These are phyloP conservation scores for Stictocephala bisonia DNA, from an alignment of 2,888 invertebrate species.

Conservation along the genomic window DNA sequence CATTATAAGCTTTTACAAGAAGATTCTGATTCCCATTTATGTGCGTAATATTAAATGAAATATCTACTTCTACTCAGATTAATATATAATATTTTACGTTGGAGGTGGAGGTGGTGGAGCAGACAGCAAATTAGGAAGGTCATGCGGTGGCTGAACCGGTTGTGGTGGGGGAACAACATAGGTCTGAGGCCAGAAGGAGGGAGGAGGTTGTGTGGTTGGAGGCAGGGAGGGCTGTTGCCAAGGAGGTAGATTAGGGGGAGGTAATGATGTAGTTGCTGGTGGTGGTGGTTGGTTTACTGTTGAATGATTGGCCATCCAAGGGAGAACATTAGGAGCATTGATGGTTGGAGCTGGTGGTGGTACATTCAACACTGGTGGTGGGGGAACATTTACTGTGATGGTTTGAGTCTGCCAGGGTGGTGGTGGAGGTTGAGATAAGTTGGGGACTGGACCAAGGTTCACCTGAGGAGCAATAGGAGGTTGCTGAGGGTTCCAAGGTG, in stretches of 20 bases:
- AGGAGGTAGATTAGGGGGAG: constrained; percentile 64
- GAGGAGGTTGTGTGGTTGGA: constrained; percentile 66
- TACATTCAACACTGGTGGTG: constrained; percentile 65
- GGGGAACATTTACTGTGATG: constrained; percentile 65
- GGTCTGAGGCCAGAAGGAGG: constrained; percentile 58
- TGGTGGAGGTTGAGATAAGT: constrained; percentile 61
- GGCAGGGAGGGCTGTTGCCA: constrained; percentile 69
- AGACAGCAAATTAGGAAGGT: constrained; percentile 68
- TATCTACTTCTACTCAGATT: constrained; percentile 33
- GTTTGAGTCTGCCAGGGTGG: constrained; percentile 64
- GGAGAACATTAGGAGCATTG: constrained; percentile 35
- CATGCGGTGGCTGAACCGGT: constrained; percentile 59
- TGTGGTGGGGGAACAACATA: constrained; percentile 53
- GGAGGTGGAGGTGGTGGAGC: constrained; percentile 79
- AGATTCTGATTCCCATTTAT: no score
- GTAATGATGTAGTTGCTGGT: constrained; percentile 52
- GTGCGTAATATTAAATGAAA: constrained; percentile 42
- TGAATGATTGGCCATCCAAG: constrained; percentile 48
- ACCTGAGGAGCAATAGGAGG: constrained; percentile 59
- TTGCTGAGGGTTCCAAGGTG: constrained; percentile 65
- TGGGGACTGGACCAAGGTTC: constrained; percentile 53
- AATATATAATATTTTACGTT: constrained; percentile 46
- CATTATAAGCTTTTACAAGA: no score
- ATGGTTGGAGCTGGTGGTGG: constrained; percentile 61
- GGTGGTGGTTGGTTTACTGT: constrained; percentile 59